These are phyloP conservation scores for Pammene fasciana DNA, from an alignment of 2,888 invertebrate genomes.

Conservation along the genomic window DNA sequence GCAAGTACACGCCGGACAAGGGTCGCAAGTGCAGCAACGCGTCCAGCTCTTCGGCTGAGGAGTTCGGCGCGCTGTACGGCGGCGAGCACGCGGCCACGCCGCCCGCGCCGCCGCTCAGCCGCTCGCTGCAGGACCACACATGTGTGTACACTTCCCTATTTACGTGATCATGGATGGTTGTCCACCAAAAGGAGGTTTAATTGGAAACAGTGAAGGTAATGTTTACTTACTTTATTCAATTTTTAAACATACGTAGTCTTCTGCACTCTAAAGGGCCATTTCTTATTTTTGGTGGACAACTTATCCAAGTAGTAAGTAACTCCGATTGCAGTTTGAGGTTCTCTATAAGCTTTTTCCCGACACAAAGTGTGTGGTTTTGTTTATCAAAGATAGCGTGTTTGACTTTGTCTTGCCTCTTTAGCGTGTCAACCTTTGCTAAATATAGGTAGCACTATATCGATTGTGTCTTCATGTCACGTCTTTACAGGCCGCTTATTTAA, in stretches of 20 bases:
- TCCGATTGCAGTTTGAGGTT: not conserved
- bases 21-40: constrained; percentile 90
- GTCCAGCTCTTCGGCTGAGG: constrained; percentile 91
- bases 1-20: constrained; percentile 82
- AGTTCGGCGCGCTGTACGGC: constrained; percentile 93
- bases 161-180: constrained; percentile 1
- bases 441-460: too few relatives aligned
- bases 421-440: too few relatives aligned
- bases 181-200: not conserved
- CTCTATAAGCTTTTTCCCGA: not conserved
- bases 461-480: too few relatives aligned
- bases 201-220: not conserved
- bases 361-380: too few relatives aligned
- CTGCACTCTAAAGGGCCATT: too few relatives aligned
- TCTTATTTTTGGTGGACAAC: not conserved
- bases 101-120: constrained; percentile 81
- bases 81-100: constrained; percentile 88
- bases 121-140: constrained; percentile 83
- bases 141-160: constrained; percentile 64
- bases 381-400: too few relatives aligned
- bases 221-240: not conserved
- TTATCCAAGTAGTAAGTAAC: not conserved
- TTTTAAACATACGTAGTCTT: too few relatives aligned
- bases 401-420: too few relatives aligned
- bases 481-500: too few relatives aligned